Evolutionary conservation across 1,140 invertebrate genomes (phyloP).

Genomic region (Cotesia chilonis): DNA sequence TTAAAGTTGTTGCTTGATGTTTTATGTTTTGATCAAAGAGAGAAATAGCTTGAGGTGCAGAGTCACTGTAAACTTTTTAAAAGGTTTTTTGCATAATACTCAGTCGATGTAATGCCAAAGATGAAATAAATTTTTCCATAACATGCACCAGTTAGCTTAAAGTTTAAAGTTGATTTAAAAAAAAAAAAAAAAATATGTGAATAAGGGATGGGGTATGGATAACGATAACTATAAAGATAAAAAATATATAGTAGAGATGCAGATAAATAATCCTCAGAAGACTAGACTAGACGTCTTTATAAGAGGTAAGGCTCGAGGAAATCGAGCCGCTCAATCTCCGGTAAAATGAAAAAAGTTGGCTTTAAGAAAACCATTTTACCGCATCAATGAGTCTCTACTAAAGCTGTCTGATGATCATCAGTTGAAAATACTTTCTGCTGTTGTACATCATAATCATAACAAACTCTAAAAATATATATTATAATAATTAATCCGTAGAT

Average conservation of each 20-base stretch:
- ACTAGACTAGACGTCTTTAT: slow-evolving; percentile 1
- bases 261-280: slow-evolving; percentile 5
- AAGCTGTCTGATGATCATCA: slow-evolving; percentile 14
- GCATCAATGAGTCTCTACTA: background rate
- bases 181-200: too few relatives aligned
- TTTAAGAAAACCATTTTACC: slow-evolving; percentile 5
- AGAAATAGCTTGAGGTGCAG: too few relatives aligned
- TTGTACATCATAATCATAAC: background rate
- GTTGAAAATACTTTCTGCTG: background rate
- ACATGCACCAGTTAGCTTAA: too few relatives aligned
- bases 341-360: background rate
- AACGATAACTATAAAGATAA: background rate
- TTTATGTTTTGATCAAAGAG: too few relatives aligned
- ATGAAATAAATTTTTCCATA: too few relatives aligned
- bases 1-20: too few relatives aligned
- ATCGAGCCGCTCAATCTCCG: slow-evolving; percentile 15
- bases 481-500: background rate
- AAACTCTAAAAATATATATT: background rate
- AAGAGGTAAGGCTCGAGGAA: slow-evolving; percentile 3
- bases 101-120: too few relatives aligned
- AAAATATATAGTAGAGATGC: background rate
- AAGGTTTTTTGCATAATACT: too few relatives aligned
- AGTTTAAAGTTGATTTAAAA: too few relatives aligned
- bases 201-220: background rate
- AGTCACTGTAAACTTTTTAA: too few relatives aligned